These are phyloP conservation scores for Gobionotothen gibberifrons DNA, from an alignment of 2,797 vertebrate genomes.

Conservation along the genomic window DNA sequence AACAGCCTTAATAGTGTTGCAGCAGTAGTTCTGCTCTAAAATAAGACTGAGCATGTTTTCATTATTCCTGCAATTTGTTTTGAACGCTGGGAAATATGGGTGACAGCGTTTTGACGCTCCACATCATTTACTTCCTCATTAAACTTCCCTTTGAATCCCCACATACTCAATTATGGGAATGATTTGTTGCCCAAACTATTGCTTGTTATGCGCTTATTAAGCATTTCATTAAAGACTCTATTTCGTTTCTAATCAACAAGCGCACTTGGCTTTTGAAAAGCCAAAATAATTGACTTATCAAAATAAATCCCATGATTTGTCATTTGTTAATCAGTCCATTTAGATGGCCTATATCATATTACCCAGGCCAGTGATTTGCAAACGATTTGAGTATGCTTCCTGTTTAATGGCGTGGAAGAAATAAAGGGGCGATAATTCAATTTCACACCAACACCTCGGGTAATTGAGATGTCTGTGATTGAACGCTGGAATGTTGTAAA, in stretches of 20 bases:
- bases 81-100: conserved; percentile 11
- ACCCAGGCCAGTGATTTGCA: conserved; percentile 78
- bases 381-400: conserved; percentile 71
- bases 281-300: conserved; percentile 65
- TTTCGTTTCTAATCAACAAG: conserved; percentile 74
- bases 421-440: conserved; percentile 77
- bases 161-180: conserved; percentile 38
- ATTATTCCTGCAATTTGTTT: conserved; percentile 68
- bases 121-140: conserved; percentile 58
- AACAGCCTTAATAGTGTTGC: conserved; percentile 13
- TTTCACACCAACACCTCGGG: conserved; percentile 73
- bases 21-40: conserved; percentile 38
- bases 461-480: conserved; percentile 78
- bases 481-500: conserved; percentile 70
- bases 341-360: conserved; percentile 76
- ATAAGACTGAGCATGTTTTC: conserved; percentile 53
- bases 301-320: conserved; percentile 72
- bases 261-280: conserved; percentile 54
- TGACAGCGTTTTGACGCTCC: conserved; percentile 41
- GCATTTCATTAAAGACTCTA: conserved; percentile 72
- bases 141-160: conserved; percentile 37
- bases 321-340: conserved; percentile 73
- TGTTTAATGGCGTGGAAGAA: conserved; percentile 81
- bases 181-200: conserved; percentile 70
- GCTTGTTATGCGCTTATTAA: conserved; percentile 83